Evolutionary conservation across 2,113 vertebrate species (phyloP).

Genomic region (Spheniscus mendiculus): DNA sequence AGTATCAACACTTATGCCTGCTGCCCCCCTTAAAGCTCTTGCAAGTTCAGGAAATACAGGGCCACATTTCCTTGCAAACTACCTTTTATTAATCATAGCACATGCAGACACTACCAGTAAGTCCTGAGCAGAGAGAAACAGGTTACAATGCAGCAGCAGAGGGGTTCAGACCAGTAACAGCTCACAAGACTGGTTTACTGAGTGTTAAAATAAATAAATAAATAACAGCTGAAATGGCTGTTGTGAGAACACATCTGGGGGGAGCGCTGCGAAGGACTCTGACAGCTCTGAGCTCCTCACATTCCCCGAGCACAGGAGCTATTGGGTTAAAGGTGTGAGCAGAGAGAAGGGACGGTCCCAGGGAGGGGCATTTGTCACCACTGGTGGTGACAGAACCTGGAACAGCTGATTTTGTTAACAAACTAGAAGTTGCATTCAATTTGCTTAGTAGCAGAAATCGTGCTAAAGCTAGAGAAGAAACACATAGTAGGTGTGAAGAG

Average conservation of each 20-base stretch:
- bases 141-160: neutral
- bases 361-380: neutral
- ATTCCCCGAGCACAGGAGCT: neutral
- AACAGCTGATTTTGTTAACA: conserved; percentile 18
- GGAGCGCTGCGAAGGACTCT: neutral
- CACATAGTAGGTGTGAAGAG: conserved; percentile 15
- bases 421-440: neutral
- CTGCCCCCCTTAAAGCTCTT: neutral
- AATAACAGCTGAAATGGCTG: too few relatives aligned
- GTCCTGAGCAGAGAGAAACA: neutral
- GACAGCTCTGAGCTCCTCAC: neutral
- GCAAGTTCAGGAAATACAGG: neutral
- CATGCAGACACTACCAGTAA: neutral
- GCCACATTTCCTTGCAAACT: neutral
- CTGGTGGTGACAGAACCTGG: neutral
- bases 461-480: conserved; percentile 14
- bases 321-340: neutral
- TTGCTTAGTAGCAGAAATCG: neutral
- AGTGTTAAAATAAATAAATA: too few relatives aligned
- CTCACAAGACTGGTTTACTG: too few relatives aligned
- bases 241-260: neutral
- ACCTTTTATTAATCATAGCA: neutral
- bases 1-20: neutral
- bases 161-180: neutral
- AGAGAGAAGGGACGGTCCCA: neutral